These are phyloP conservation scores for Pao palembangensis DNA, from an alignment of 2,113 vertebrate genomes.

Conservation along the genomic window DNA sequence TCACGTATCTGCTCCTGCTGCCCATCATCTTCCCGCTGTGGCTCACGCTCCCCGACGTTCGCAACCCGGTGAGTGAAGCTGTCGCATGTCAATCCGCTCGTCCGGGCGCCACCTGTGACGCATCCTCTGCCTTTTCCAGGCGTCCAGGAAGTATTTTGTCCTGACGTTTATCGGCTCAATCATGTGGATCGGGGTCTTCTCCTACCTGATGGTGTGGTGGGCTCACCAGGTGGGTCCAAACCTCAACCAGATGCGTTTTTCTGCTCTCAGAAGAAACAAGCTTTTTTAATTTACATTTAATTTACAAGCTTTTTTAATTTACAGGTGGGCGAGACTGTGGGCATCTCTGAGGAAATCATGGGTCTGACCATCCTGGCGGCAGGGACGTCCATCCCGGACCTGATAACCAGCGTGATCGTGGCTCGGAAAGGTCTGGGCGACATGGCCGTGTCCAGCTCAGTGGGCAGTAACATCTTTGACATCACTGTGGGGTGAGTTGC, in stretches of 20 bases:
- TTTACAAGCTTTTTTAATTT: no score
- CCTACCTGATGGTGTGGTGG: slow-evolving; percentile 79
- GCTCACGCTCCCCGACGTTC: slow-evolving; percentile 88
- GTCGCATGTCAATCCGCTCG: fast-evolving
- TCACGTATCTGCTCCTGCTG: slow-evolving; percentile 84
- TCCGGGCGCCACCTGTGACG: not conserved
- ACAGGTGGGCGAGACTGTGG: slow-evolving; percentile 74
- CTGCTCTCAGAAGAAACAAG: no score
- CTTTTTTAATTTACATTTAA: no score
- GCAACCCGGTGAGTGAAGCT: slow-evolving; percentile 78
- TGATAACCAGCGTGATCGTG: slow-evolving; percentile 78
- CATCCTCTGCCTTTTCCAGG: slow-evolving; percentile 35
- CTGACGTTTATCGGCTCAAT: slow-evolving; percentile 70
- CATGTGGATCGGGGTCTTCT: slow-evolving; percentile 74
- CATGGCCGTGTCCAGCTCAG: slow-evolving; percentile 78
- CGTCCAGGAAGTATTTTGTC: slow-evolving; percentile 66
- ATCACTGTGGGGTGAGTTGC: slow-evolving; percentile 68
- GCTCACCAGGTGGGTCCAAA: slow-evolving; percentile 70
- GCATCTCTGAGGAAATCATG: slow-evolving; percentile 77
- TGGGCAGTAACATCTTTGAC: slow-evolving; percentile 78
- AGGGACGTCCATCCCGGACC: slow-evolving; percentile 76
- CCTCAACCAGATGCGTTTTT: not conserved
- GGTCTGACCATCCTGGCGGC: slow-evolving; percentile 75
- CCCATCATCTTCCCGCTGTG: slow-evolving; percentile 91
- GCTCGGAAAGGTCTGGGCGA: slow-evolving; percentile 75